Conservation (phyloP, 2,113 vertebrate species). For the Colistium nudipinnis region DNA sequence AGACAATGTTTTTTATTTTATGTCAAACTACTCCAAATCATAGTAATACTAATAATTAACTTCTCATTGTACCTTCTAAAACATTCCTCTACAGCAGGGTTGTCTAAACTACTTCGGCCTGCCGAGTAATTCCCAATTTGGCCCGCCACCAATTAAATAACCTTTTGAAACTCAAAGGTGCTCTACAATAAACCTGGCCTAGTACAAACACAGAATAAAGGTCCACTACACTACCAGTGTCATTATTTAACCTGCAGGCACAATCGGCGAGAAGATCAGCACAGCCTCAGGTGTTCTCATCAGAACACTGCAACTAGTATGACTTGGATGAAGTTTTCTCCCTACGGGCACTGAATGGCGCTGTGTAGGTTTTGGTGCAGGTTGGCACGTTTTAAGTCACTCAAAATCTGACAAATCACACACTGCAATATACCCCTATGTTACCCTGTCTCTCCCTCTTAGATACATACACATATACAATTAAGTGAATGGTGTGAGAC, state of each 20-base stretch:
- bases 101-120: too few species aligned
- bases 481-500: constrained; percentile 16
- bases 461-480: not conserved
- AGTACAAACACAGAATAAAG: not conserved
- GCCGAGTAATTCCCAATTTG: too few species aligned
- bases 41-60: too few species aligned
- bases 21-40: too few species aligned
- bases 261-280: not conserved
- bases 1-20: too few species aligned
- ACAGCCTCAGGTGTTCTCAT: constrained; percentile 4
- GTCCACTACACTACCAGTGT: too few species aligned
- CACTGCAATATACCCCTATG: too few species aligned
- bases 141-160: too few species aligned
- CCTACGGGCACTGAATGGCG: not conserved
- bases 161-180: too few species aligned
- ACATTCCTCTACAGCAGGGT: too few species aligned
- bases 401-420: not conserved
- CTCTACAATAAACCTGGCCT: too few species aligned
- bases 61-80: not conserved
- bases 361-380: not conserved
- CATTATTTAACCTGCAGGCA: too few species aligned
- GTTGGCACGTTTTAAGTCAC: not conserved
- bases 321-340: constrained; percentile 14
- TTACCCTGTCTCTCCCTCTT: constrained; percentile 1
- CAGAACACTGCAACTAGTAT: not conserved